These are phyloP conservation scores for Acronicta psi DNA, from an alignment of 2,888 invertebrate species.

Conservation along the genomic window DNA sequence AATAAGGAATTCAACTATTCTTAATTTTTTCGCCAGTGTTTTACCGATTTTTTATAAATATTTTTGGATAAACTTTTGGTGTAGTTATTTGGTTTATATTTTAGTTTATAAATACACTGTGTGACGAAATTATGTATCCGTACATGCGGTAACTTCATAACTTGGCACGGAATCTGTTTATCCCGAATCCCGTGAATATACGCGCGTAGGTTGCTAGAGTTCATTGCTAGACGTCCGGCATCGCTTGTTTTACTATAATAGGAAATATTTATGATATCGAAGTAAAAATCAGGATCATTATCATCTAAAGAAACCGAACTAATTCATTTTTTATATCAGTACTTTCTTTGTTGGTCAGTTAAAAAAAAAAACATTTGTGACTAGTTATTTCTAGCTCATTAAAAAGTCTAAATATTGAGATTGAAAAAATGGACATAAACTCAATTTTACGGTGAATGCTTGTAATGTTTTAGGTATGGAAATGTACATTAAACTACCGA, in stretches of 20 bases:
- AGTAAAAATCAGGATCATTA: neutral
- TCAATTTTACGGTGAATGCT: neutral
- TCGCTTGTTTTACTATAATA: slow-evolving; percentile 41
- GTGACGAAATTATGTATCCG: slow-evolving; percentile 68
- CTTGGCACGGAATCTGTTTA: slow-evolving; percentile 78
- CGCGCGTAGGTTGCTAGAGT: slow-evolving; percentile 67
- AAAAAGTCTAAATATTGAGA: neutral
- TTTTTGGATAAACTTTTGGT: neutral
- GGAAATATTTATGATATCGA: slow-evolving; percentile 28
- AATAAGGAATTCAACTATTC: slow-evolving; percentile 3
- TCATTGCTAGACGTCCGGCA: slow-evolving; percentile 71
- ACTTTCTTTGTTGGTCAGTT: too few species aligned
- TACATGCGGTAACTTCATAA: slow-evolving; percentile 65
- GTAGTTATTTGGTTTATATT: slow-evolving; percentile 2
- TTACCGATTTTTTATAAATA: neutral
- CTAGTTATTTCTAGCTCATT: neutral
- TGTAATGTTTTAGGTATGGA: neutral
- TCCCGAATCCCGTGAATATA: slow-evolving; percentile 71
- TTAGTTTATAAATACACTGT: slow-evolving; percentile 31
- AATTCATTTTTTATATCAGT: too few species aligned
- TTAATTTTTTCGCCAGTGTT: slow-evolving; percentile 5
- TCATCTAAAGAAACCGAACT: too few species aligned
- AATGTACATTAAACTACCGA: neutral
- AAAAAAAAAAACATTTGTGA: too few species aligned
- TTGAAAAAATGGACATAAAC: neutral